Evolutionary conservation across 53 echinoderm and acorn worm species (phyloP), one percentile per base, ranked within the genome.

Genomic region (Echinarachnius parma): DNA sequence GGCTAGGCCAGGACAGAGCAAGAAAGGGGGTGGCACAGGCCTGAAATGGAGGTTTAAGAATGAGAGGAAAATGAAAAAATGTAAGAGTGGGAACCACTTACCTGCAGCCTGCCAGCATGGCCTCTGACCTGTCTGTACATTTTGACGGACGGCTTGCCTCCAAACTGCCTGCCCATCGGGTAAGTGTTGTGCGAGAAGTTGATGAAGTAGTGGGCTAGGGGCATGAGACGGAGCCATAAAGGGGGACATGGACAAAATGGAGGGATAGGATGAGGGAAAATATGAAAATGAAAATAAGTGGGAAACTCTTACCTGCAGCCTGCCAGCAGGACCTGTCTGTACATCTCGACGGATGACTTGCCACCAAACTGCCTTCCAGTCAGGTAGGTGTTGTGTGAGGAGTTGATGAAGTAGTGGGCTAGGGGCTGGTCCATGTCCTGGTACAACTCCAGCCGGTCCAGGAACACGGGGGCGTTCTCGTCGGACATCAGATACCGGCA

Each of bases 401-500:
- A 80, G 59, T 87, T 90, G 61, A 90, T 85, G 82, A 90, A 87
- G 84, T 90, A 98, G 50, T 91, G 98, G 25, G 88, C 75, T 59
- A 98, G 78, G 30, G 98, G 98, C 82, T 98, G 98, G 75, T 91
- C 98, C 98, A 98, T 98, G 71, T 98, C 98, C 66, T 87, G 87
- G 77, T 91, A 98, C 29, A 98, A 79, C 72, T 85, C 77, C 26
- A 91, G 75, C 11, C 98, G 79, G 42, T 98, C 91, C 19, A 98
- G 62, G 78, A 98, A 98, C 32, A 98, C 98, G 4, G 98, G 98
- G 21, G 98, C 91, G 59, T 98, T 91, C 80, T 98, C 98, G 53
- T 98, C 91, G 0, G 98, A 98, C 98, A 98, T 98, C 46, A 98
- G 78, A 62, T 98, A 98, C 48, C 91, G 78, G 61, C 98, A 98